A percentile compares a stretch with the other conserved stretches of the same genome.
phyloP scores from a whole-genome alignment of 2,797 vertebrate genomes.

The Lepilemur ruficaudatus region DNA sequence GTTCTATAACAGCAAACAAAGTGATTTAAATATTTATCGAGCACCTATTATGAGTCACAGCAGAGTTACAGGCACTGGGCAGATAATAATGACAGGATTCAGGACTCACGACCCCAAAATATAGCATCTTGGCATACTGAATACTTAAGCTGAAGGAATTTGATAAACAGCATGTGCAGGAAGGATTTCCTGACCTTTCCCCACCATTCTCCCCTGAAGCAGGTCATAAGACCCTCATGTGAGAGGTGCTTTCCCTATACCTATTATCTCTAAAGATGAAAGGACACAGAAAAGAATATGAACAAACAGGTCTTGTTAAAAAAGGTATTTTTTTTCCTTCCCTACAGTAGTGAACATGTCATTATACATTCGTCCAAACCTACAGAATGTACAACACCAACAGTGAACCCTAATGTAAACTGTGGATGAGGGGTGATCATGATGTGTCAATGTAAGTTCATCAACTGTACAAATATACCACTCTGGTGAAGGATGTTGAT shows the following conservation, averaged over 20 bases:
- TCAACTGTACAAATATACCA: neutral
- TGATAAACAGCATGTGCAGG: neutral
- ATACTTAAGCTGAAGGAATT: neutral
- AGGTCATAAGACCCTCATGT: neutral
- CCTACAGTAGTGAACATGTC: neutral
- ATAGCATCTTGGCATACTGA: neutral
- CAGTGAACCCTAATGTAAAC: neutral
- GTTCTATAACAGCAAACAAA: constrained; percentile 17
- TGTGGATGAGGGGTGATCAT: neutral
- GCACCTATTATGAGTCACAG: constrained; percentile 1
- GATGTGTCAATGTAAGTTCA: neutral
- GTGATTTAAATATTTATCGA: constrained; percentile 21
- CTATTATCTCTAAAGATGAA: neutral
- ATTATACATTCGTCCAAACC: neutral
- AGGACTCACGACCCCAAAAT: neutral
- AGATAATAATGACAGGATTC: neutral
- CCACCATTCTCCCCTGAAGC: neutral
- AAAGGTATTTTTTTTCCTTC: neutral
- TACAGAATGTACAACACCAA: neutral
- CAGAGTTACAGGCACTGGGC: neutral
- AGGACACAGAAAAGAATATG: neutral
- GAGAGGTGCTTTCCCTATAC: neutral
- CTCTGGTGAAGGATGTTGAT: neutral
- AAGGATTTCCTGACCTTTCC: neutral
- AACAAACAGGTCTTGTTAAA: neutral